These are phyloP conservation scores for Rousettus madagascariensis DNA, from an alignment of 2,797 vertebrate genomes.

Conservation along the genomic window DNA sequence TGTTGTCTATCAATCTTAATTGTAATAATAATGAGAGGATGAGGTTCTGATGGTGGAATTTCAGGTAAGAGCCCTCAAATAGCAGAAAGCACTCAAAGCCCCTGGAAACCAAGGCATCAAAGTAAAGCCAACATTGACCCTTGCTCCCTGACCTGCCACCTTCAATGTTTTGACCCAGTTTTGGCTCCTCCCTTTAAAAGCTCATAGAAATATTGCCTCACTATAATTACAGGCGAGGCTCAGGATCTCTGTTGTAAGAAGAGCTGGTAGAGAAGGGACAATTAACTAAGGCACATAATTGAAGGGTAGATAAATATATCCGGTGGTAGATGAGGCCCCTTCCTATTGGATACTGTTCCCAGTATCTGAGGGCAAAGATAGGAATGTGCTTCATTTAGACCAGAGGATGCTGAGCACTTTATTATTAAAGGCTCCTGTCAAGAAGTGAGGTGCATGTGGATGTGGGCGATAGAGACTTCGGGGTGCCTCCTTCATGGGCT, in stretches of 20 bases:
- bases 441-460: not conserved
- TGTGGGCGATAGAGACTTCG: not conserved
- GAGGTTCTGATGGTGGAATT: not conserved
- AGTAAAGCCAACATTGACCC: not conserved
- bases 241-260: conserved; percentile 63
- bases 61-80: not conserved
- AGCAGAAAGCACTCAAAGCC: not conserved
- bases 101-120: not conserved
- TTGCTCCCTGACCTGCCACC: conserved; percentile 20
- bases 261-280: conserved; percentile 67
- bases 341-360: conserved; percentile 17
- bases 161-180: conserved; percentile 58
- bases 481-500: not conserved
- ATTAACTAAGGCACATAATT: conserved; percentile 70
- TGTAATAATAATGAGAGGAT: not conserved
- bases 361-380: not conserved
- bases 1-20: not conserved
- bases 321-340: conserved; percentile 7
- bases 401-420: not conserved
- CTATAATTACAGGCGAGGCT: conserved; percentile 62
- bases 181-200: conserved; percentile 57
- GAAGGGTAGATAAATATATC: conserved; percentile 65
- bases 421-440: conserved; percentile 28
- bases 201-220: conserved; percentile 56
- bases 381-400: not conserved